These are phyloP conservation scores for Struthio camelus DNA, from an alignment of 2,113 vertebrate species.

Conservation along the genomic window DNA sequence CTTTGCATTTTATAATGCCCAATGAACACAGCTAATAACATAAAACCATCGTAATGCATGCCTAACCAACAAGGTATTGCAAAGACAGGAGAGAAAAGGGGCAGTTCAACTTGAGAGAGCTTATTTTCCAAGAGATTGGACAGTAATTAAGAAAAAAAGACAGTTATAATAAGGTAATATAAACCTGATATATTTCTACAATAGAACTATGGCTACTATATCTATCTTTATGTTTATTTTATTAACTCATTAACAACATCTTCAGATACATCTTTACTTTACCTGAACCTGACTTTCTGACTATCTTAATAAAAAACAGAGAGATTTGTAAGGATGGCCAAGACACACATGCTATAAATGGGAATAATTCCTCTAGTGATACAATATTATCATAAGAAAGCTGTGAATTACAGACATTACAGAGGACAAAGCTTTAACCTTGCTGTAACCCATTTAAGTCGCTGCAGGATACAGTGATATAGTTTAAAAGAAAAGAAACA, in stretches of 20 bases:
- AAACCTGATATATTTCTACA: background rate
- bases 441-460: background rate
- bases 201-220: background rate
- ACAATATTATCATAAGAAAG: background rate
- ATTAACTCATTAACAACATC: conserved; percentile 27
- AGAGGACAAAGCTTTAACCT: background rate
- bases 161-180: background rate
- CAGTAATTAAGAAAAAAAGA: background rate
- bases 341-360: background rate
- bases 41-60: background rate
- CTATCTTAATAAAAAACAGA: background rate
- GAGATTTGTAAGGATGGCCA: background rate
- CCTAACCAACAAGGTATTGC: background rate
- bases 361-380: background rate
- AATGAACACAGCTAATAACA: background rate
- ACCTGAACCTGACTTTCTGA: background rate
- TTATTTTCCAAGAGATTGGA: background rate
- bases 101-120: background rate
- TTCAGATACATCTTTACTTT: conserved; percentile 4
- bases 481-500: background rate
- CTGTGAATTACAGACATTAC: background rate
- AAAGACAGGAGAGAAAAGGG: background rate
- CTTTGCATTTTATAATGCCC: background rate
- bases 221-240: background rate
- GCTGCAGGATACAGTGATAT: background rate